Percentiles rank a stretch among this genome's conserved stretches.
Evolutionary conservation across 2,888 invertebrate species (phyloP).

Genomic region (Drosophila macrospina): DNA sequence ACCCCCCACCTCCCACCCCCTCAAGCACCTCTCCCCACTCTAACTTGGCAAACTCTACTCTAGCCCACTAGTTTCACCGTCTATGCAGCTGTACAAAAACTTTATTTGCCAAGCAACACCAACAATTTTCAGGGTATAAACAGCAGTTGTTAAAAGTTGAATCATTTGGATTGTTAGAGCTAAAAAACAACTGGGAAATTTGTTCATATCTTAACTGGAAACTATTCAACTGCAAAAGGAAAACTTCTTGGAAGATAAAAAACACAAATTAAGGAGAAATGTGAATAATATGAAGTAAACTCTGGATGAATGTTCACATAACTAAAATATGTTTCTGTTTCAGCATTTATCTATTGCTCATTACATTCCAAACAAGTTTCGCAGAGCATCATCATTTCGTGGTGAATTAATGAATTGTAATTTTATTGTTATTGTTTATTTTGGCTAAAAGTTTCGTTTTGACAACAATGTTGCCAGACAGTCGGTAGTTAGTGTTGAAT

Average conservation of each 20-base stretch:
- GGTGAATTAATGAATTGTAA: neutral
- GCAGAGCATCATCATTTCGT: slow-evolving; percentile 34
- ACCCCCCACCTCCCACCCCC: slow-evolving; percentile 1
- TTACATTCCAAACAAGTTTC: too few relatives aligned
- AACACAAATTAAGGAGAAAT: too few relatives aligned
- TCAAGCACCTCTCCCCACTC: neutral
- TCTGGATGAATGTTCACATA: too few relatives aligned
- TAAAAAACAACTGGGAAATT: slow-evolving; percentile 22
- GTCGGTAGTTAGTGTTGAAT: slow-evolving; percentile 32
- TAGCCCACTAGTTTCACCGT: slow-evolving; percentile 20
- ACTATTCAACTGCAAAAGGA: slow-evolving; percentile 2
- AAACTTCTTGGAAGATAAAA: slow-evolving; percentile 16
- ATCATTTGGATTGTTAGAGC: slow-evolving; percentile 23
- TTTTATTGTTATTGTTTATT: slow-evolving; percentile 67
- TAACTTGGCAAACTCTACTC: slow-evolving; percentile 4
- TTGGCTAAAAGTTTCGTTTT: slow-evolving; percentile 51
- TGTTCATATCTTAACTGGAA: slow-evolving; percentile 5
- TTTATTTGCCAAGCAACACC: slow-evolving; percentile 54
- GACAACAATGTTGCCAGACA: slow-evolving; percentile 65
- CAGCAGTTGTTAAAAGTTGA: slow-evolving; percentile 17
- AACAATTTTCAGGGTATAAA: slow-evolving; percentile 39
- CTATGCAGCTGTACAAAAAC: slow-evolving; percentile 55
- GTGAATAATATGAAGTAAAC: too few relatives aligned
- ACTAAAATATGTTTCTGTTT: too few relatives aligned
- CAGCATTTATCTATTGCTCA: too few relatives aligned